Conservation (phyloP, 1,140 invertebrate species). For the Eumaeus atala region DNA sequence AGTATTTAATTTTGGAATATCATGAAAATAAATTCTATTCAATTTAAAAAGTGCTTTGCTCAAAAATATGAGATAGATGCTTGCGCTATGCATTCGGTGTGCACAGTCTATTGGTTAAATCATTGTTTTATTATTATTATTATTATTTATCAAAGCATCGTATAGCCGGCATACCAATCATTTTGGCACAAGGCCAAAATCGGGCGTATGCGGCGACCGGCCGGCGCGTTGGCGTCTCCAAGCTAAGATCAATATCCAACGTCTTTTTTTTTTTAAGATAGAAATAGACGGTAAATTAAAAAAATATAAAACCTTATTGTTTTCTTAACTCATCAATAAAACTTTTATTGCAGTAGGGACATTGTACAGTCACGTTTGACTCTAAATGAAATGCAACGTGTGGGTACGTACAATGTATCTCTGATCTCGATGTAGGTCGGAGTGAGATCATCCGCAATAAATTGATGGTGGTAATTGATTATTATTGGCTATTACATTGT, state of each 20-base stretch:
- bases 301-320: neutral
- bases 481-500: too few species aligned
- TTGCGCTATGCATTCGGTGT: too few species aligned
- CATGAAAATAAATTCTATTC: too few species aligned
- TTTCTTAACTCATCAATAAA: neutral
- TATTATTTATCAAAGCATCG: too few species aligned
- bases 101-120: neutral
- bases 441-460: slow-evolving; percentile 25
- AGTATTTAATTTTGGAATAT: neutral
- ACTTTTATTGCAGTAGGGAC: too few species aligned
- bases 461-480: slow-evolving; percentile 16
- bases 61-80: too few species aligned
- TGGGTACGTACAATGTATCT: too few species aligned
- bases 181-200: slow-evolving; percentile 49
- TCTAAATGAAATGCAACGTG: too few species aligned
- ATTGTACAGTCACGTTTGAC: too few species aligned
- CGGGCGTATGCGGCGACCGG: slow-evolving; percentile 35
- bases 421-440: slow-evolving; percentile 2
- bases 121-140: too few species aligned
- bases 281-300: too few species aligned
- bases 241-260: slow-evolving; percentile 36
- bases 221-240: slow-evolving; percentile 33
- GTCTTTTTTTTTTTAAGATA: slow-evolving; percentile 9
- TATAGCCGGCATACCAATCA: slow-evolving; percentile 30
- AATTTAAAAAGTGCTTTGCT: too few species aligned